These are phyloP conservation scores for Sarcophaga peregrina DNA, from an alignment of 1,140 invertebrate genomes.

Conservation along the genomic window DNA sequence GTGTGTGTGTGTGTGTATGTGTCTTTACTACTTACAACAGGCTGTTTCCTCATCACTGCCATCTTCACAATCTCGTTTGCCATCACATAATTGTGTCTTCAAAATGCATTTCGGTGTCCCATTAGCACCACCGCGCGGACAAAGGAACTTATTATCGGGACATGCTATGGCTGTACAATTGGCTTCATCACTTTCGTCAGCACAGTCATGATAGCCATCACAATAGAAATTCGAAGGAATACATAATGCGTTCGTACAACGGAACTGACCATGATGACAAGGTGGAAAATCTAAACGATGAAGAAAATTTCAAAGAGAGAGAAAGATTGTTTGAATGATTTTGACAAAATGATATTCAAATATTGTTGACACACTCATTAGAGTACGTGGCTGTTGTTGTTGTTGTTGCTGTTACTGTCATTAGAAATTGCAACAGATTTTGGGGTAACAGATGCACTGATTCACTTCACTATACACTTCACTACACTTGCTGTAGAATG, in stretches of 20 bases:
- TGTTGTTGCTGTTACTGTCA: too few relatives aligned
- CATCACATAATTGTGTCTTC: slow-evolving; percentile 88
- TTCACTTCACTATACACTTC: too few relatives aligned
- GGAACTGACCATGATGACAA: slow-evolving; percentile 91
- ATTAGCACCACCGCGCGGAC: slow-evolving; percentile 78
- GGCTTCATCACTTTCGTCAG: slow-evolving; percentile 88
- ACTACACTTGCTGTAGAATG: too few relatives aligned
- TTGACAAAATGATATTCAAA: not conserved
- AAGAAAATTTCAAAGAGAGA: not conserved
- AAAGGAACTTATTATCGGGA: slow-evolving; percentile 91
- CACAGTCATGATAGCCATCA: slow-evolving; percentile 85
- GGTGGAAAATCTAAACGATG: slow-evolving; percentile 80
- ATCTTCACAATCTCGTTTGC: slow-evolving; percentile 88
- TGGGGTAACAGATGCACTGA: too few relatives aligned
- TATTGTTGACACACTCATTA: not conserved
- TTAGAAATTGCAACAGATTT: too few relatives aligned
- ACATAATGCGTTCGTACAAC: slow-evolving; percentile 92
- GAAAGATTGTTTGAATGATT: not conserved
- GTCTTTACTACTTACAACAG: slow-evolving; percentile 80
- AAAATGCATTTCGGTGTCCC: slow-evolving; percentile 88
- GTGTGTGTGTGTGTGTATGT: not conserved
- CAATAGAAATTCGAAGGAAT: slow-evolving; percentile 87
- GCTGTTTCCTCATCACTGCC: slow-evolving; percentile 88
- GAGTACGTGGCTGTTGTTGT: not conserved
- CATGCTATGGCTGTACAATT: slow-evolving; percentile 91